phyloP scores from a whole-genome alignment of 2,888 invertebrate species.

The Hirtodrosophila cameraria region DNA sequence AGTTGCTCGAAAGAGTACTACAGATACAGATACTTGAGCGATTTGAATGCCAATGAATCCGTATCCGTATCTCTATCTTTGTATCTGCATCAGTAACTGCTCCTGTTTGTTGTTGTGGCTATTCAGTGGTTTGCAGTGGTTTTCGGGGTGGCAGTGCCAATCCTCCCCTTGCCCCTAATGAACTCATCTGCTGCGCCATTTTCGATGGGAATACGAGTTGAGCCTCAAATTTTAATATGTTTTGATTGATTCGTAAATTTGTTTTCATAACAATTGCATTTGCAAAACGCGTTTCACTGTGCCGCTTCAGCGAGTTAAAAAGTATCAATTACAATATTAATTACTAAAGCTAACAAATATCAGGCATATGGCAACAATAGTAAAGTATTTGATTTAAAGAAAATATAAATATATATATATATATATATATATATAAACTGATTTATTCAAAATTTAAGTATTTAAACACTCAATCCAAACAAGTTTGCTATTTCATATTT shows the following conservation, averaged over 20 bases:
- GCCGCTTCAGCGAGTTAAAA: conserved; percentile 17
- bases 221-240: conserved; percentile 77
- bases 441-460: too few species aligned
- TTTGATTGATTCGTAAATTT: conserved; percentile 81
- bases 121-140: conserved; percentile 27
- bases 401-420: too few species aligned
- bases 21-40: conserved; percentile 33
- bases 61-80: conserved; percentile 9
- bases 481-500: too few species aligned
- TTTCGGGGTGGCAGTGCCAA: conserved; percentile 16
- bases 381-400: background rate
- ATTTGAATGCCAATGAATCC: conserved; percentile 24
- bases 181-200: conserved; percentile 43
- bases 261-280: conserved; percentile 59
- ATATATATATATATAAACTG: too few species aligned
- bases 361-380: conserved; percentile 17
- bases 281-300: conserved; percentile 36
- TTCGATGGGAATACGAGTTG: conserved; percentile 75
- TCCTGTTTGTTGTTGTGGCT: conserved; percentile 30
- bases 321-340: conserved; percentile 74
- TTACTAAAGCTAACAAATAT: conserved; percentile 17
- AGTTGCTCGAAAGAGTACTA: conserved; percentile 13
- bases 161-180: conserved; percentile 33
- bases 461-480: too few species aligned
- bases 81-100: conserved; percentile 22